phyloP scores from a whole-genome alignment of 2,888 invertebrate species.

The Sesamia inferens region DNA sequence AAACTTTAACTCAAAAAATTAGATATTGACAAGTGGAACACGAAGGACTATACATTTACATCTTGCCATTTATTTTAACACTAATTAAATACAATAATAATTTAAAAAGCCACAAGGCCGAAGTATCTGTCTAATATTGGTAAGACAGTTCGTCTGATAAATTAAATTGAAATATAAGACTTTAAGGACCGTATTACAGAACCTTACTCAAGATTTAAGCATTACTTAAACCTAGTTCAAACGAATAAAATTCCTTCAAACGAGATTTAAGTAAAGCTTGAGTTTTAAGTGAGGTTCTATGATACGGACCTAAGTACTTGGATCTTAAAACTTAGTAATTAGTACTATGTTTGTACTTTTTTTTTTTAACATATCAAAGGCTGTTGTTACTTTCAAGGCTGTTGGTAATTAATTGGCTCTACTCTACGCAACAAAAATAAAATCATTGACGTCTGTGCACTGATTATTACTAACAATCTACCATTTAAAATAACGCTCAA shows the following conservation, averaged over 20 bases:
- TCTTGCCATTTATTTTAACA: not conserved
- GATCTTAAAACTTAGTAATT: not conserved
- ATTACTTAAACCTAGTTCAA: no score
- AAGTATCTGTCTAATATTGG: no score
- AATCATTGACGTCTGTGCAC: not conserved
- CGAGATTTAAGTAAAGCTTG: no score
- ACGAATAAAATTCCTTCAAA: no score
- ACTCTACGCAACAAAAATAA: not conserved
- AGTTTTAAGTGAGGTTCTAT: no score
- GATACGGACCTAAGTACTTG: not conserved
- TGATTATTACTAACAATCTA: conserved; percentile 17
- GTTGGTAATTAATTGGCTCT: not conserved
- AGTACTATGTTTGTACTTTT: not conserved
- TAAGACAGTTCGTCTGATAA: no score
- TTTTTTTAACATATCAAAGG: not conserved
- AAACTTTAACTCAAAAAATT: conserved; percentile 31
- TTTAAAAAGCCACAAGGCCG: no score
- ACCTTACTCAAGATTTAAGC: no score
- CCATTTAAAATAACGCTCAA: conserved; percentile 2
- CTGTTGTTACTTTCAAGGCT: not conserved
- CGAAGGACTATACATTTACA: conserved; percentile 9
- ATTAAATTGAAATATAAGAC: no score
- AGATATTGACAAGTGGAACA: conserved; percentile 9
- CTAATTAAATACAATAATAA: no score
- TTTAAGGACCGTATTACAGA: no score